phyloP scores from a whole-genome alignment of 2,797 vertebrate species.

The Gymnoscopelus braueri region DNA sequence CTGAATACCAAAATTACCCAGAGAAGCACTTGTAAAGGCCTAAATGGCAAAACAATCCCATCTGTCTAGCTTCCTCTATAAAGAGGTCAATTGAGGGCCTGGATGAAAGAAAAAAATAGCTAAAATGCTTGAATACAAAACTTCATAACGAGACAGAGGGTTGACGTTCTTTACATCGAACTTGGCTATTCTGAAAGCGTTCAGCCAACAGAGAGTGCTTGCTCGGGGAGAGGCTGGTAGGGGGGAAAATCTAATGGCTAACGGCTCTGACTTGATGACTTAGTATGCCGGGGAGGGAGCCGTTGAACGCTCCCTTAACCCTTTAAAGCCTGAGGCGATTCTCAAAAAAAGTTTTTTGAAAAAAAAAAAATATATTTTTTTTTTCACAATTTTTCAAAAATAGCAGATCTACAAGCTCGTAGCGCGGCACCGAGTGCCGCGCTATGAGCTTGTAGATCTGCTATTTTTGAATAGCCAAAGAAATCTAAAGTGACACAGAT shows the following conservation, averaged over 20 bases:
- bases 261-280: constrained; percentile 49
- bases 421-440: too few species aligned
- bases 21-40: not conserved
- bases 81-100: not conserved
- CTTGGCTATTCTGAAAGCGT: constrained; percentile 18
- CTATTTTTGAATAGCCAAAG: too few species aligned
- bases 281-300: constrained; percentile 58
- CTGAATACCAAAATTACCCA: constrained; percentile 3
- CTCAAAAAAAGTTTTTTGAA: too few species aligned
- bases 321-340: too few species aligned
- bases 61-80: constrained; percentile 15
- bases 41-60: constrained; percentile 7
- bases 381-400: too few species aligned
- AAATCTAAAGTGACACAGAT: too few species aligned
- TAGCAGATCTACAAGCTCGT: too few species aligned
- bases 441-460: too few species aligned
- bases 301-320: constrained; percentile 57
- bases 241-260: constrained; percentile 41
- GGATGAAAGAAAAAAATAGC: too few species aligned
- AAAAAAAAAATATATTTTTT: too few species aligned
- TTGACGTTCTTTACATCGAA: constrained; percentile 43
- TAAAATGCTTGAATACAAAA: not conserved
- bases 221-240: constrained; percentile 21
- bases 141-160: not conserved
- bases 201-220: constrained; percentile 27